Conservation (phyloP, 2,888 invertebrate genomes). For the Salticus scenicus region DNA sequence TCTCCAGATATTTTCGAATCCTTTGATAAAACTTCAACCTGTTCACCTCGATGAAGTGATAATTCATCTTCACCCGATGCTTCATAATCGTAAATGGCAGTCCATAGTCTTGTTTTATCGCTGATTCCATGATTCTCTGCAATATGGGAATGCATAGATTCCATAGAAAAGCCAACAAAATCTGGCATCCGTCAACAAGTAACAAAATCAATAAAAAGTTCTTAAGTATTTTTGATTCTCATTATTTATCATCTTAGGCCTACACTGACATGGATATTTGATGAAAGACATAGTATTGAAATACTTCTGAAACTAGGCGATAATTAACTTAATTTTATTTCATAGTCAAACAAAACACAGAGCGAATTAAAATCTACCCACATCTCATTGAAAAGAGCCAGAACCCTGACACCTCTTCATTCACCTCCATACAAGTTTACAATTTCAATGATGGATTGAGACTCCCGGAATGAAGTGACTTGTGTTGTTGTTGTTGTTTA, state of each 20-base stretch:
- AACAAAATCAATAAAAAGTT: conserved; percentile 19
- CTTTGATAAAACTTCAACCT: conserved; percentile 92
- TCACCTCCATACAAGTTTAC: conserved; percentile 60
- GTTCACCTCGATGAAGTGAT: conserved; percentile 88
- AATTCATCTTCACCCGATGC: conserved; percentile 96
- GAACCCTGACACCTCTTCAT: conserved; percentile 66
- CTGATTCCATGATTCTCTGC: conserved; percentile 58
- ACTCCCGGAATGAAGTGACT: background rate
- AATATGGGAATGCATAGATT: conserved; percentile 62
- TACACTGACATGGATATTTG: conserved; percentile 18
- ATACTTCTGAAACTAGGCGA: too few species aligned
- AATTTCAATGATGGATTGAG: conserved; percentile 10
- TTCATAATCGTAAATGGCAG: conserved; percentile 93
- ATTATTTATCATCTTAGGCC: conserved; percentile 54
- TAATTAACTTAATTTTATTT: background rate
- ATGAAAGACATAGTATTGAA: background rate
- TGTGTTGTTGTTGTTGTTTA: too few species aligned
- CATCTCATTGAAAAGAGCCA: conserved; percentile 49
- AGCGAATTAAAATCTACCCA: conserved; percentile 49
- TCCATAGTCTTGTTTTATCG: conserved; percentile 78
- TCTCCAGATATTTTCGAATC: conserved; percentile 97
- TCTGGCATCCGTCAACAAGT: conserved; percentile 61
- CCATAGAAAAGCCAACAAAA: conserved; percentile 58
- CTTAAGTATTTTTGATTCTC: conserved; percentile 45
- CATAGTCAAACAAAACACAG: conserved; percentile 12